Base-by-base conservation (phyloP, 2,888 invertebrate species). In the Agonopterix alstromeriana region DNA sequence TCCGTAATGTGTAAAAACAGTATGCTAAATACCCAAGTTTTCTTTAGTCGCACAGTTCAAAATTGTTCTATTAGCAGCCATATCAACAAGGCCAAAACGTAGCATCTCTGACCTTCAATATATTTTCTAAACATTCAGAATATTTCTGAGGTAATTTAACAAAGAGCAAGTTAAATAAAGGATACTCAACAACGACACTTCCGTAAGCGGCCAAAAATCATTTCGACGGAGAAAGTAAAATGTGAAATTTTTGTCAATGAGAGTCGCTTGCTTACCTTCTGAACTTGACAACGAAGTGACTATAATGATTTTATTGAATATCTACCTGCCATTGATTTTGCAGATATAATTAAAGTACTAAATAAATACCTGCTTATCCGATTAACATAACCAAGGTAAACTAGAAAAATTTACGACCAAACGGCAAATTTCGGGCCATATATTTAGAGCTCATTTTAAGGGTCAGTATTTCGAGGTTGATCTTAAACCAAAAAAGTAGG, bases 151-250 rank as follows among this genome's bases (percentile, higher is more conserved):
- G 45, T 47, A 38, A 48, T 44, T 45, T 40, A 50, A 53, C 48
- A 45, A 27, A 45, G 50, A 48, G 48, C 38, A 46, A 8, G 42
- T 27, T 45, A 43, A 49, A 45, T 36, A 49, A 54, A 52, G 56
- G 53, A 50, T 50, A 48, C 9, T 10, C 9, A 27, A 12, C 35
- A 54, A 54, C 57, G 46, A 50, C 47, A 54, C 61, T 62, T 63
- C 65, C 67, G 65, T 63, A 54, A 54, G 61, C 59, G 56, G 60
- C 61, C 67, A 65, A 72, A 70, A 71, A 70, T 71, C 65, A 63
- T 62, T 64, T 57, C 57, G 62, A 40, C 47, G 67, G 77, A 71
- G 81, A 82, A 82, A 81, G 81, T 77, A 53, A 61, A 76, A 77
- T 74, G 78, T 78, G 78, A 80, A 81, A 80, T 78, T 74, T 70